These are phyloP conservation scores for Tyria jacobaeae DNA, from an alignment of 2,888 invertebrate genomes.

Conservation along the genomic window DNA sequence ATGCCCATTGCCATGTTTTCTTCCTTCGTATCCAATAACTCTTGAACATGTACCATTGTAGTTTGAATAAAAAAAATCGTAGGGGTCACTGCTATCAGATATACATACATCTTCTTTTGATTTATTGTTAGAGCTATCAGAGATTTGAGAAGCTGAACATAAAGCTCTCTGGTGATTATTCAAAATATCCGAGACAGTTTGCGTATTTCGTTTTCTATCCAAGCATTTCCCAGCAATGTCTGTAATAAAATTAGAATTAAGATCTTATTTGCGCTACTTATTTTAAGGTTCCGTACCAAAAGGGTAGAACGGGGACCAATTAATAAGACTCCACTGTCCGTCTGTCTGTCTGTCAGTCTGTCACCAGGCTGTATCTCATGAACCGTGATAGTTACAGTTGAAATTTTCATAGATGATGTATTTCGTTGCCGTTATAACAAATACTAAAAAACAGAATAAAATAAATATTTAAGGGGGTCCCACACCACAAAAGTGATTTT, in stretches of 20 bases:
- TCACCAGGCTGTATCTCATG: too few relatives aligned
- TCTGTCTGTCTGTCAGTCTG: too few relatives aligned
- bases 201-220: slow-evolving; percentile 8
- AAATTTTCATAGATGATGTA: too few relatives aligned
- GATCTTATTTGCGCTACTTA: too few relatives aligned
- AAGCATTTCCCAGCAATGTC: not conserved
- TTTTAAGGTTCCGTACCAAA: too few relatives aligned
- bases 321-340: too few relatives aligned
- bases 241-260: slow-evolving; percentile 6
- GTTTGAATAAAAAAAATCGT: slow-evolving; percentile 10
- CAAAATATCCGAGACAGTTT: slow-evolving; percentile 4
- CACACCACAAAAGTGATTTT: too few relatives aligned
- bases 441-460: too few relatives aligned
- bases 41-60: slow-evolving; percentile 58
- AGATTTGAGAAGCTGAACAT: not conserved
- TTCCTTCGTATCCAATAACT: slow-evolving; percentile 56
- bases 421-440: too few relatives aligned
- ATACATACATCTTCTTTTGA: slow-evolving; percentile 12
- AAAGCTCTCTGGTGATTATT: not conserved
- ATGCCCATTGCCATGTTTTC: slow-evolving; percentile 64
- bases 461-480: too few relatives aligned
- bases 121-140: not conserved
- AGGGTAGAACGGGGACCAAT: too few relatives aligned
- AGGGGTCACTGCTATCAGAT: slow-evolving; percentile 23
- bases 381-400: too few relatives aligned